Evolutionary conservation across 1,140 invertebrate genomes (phyloP), one percentile per base, ranked within the genome.

Genomic region (Aplysia californica): DNA sequence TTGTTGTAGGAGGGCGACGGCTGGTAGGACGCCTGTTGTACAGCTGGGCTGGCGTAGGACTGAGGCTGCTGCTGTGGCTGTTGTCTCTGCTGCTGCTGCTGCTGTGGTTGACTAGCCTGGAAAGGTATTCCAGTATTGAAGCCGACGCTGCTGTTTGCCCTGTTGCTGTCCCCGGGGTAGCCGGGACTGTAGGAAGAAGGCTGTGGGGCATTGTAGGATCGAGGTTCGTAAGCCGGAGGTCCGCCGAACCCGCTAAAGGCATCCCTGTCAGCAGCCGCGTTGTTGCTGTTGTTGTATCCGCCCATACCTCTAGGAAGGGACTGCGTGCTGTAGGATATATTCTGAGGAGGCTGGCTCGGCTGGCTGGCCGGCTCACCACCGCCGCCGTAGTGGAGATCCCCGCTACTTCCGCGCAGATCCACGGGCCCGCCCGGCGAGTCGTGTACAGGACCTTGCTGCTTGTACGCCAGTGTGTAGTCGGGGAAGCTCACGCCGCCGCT

Each of bases 391-490:
- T n/a, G n/a, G n/a, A n/a, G n/a, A n/a, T n/a, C n/a, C n/a, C n/a
- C n/a, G n/a, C n/a, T n/a, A n/a, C n/a, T n/a, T n/a, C 36, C 58
- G 35, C 70, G 18, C 26, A 73, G 10, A 50, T 38, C n/a, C n/a
- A 38, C 56, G 5, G 70, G 70, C n/a, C 70, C 70, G 6, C 76
- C 76, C 4, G 61, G 59, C 4, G 70, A 68, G 55, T 74, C 71
- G 21, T 67, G 65, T 6, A 61, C 31, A 3, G 71, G 65, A 18
- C 73, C 70, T 18, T 26, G 33, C 2, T 67, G 61, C 33, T 59
- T 65, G 77, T 79, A 79, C 10, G 77, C 66, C n/a, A 79, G 55
- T 15, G 77, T 79, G 72, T 79, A 79, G 35, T 79, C 77, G 2
- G 77, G 77, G 65, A 36, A 71, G 23, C 39, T 70, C 1, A 29